Conservation (phyloP, 2,888 invertebrate species). For the Euzophera pinguis region DNA sequence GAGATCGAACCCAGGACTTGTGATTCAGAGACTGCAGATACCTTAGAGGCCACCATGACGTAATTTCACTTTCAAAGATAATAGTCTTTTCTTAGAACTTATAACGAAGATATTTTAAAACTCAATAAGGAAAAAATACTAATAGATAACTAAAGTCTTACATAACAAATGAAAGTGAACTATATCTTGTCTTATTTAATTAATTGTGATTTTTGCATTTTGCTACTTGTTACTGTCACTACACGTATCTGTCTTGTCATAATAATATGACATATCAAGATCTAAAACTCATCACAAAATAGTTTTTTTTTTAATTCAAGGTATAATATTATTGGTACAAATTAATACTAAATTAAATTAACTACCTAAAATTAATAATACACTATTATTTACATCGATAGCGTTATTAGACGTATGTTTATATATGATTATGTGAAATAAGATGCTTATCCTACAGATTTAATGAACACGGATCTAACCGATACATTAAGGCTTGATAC, state of each 20-base stretch:
- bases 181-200: constrained; percentile 61
- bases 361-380: too few relatives aligned
- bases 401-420: too few relatives aligned
- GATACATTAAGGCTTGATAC: too few relatives aligned
- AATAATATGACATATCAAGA: constrained; percentile 45
- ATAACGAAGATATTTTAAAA: background rate
- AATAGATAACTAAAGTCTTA: constrained; percentile 51
- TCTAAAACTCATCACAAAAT: constrained; percentile 17
- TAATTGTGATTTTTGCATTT: constrained; percentile 42
- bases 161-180: constrained; percentile 71
- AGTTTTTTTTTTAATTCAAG: background rate
- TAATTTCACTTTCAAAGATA: background rate
- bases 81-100: background rate
- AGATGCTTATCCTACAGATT: too few relatives aligned
- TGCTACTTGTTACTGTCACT: constrained; percentile 50
- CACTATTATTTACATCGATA: too few relatives aligned
- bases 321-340: too few relatives aligned
- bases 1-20: too few relatives aligned
- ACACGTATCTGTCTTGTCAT: constrained; percentile 40
- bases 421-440: too few relatives aligned
- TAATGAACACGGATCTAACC: too few relatives aligned
- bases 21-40: too few relatives aligned
- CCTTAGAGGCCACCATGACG: background rate
- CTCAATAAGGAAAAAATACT: constrained; percentile 11
- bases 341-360: too few relatives aligned